Percentiles rank a stretch among this genome's conserved stretches.
phyloP scores from a whole-genome alignment of 2,113 vertebrate species.

The Poeciliopsis occidentalis region DNA sequence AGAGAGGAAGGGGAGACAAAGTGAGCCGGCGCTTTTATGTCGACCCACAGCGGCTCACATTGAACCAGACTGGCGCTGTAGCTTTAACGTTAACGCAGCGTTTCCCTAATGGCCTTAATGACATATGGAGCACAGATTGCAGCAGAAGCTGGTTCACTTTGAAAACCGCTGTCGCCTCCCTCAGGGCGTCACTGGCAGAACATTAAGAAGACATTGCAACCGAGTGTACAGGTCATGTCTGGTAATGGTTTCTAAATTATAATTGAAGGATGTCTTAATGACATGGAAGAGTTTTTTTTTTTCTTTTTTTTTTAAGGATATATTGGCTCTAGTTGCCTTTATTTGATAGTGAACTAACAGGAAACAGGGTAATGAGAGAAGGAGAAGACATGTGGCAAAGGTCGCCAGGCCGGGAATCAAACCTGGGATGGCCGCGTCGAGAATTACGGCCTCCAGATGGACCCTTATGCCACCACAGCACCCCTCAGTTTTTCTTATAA shows the following conservation, averaged over 20 bases:
- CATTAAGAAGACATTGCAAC: constrained; percentile 30
- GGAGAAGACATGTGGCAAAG: no score
- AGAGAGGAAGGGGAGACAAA: constrained; percentile 58
- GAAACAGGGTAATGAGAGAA: no score
- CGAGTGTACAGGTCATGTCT: constrained; percentile 38
- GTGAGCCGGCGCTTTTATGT: constrained; percentile 52
- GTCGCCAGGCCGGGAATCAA: no score
- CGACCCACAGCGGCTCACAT: constrained; percentile 37
- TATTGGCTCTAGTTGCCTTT: no score
- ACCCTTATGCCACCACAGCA: no score
- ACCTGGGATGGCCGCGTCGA: no score
- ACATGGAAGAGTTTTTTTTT: background rate
- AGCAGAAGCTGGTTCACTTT: constrained; percentile 50
- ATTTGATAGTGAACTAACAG: no score
- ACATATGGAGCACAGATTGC: constrained; percentile 75
- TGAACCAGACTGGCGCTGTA: constrained; percentile 35
- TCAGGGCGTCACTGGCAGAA: constrained; percentile 56
- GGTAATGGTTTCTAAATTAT: constrained; percentile 29
- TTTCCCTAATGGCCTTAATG: constrained; percentile 69
- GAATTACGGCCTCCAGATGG: no score
- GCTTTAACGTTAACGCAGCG: constrained; percentile 60
- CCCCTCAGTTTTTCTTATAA: background rate
- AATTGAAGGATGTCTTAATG: constrained; percentile 13
- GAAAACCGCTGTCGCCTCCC: constrained; percentile 72
- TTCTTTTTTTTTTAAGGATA: background rate